These are phyloP conservation scores for Larimichthys crocea DNA, from an alignment of 2,113 vertebrate genomes.

Conservation along the genomic window DNA sequence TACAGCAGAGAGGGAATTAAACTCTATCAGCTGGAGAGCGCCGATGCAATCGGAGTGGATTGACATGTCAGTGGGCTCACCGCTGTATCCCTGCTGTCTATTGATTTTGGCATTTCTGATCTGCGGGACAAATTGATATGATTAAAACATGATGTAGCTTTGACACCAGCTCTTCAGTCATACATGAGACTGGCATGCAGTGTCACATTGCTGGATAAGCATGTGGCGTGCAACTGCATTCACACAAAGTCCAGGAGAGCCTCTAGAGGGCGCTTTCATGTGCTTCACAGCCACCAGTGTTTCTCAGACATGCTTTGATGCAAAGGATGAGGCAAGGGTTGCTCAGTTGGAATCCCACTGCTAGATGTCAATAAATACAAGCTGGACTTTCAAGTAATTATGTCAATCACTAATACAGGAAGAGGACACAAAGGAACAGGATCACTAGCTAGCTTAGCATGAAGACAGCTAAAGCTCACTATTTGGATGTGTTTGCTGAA, in stretches of 20 bases:
- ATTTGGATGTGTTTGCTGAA: not conserved
- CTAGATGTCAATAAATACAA: too few relatives aligned
- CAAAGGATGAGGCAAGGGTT: too few relatives aligned
- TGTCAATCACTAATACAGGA: too few relatives aligned
- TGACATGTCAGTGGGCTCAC: slow-evolving; percentile 37
- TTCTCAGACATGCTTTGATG: too few relatives aligned
- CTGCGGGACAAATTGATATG: slow-evolving; percentile 52
- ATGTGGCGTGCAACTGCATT: too few relatives aligned
- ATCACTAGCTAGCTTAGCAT: not conserved
- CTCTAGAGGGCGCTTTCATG: too few relatives aligned
- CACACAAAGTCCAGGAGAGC: not conserved
- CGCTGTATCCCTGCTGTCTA: not conserved
- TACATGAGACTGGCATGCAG: not conserved
- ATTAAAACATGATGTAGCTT: slow-evolving; percentile 53
- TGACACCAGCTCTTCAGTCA: not conserved
- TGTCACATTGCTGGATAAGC: not conserved
- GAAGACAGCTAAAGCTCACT: not conserved
- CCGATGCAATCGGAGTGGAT: slow-evolving; percentile 47
- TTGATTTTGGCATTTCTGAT: slow-evolving; percentile 57
- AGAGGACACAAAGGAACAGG: too few relatives aligned
- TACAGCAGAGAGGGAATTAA: slow-evolving; percentile 39
- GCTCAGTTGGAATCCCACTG: too few relatives aligned
- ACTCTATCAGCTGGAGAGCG: slow-evolving; percentile 33
- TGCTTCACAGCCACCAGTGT: too few relatives aligned
- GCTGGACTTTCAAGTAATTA: too few relatives aligned